These are phyloP conservation scores for Zygaena filipendulae DNA, from an alignment of 2,888 invertebrate species.

Conservation along the genomic window DNA sequence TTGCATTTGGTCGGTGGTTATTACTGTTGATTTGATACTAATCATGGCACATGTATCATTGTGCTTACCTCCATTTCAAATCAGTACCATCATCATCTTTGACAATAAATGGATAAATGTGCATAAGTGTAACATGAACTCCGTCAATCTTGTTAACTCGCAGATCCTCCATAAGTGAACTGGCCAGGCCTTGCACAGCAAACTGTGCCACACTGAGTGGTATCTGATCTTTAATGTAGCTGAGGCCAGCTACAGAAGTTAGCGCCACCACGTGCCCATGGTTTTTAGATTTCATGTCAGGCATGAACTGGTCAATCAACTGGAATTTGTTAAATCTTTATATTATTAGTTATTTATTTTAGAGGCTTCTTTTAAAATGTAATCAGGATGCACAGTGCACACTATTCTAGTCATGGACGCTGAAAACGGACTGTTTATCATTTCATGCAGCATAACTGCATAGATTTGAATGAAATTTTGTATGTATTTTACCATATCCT, in stretches of 20 bases:
- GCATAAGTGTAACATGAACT: constrained; percentile 69
- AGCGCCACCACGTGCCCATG: constrained; percentile 71
- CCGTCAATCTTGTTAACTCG: constrained; percentile 64
- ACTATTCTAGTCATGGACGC: no score
- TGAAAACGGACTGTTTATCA: no score
- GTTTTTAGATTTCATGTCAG: constrained; percentile 67
- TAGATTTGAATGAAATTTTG: no score
- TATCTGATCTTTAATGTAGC: constrained; percentile 67
- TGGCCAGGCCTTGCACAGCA: constrained; percentile 73
- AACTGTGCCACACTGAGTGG: constrained; percentile 73
- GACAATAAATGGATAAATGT: constrained; percentile 74
- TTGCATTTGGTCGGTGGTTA: no score
- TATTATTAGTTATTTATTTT: not conserved
- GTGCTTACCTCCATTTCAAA: constrained; percentile 63
- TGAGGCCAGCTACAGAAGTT: constrained; percentile 72
- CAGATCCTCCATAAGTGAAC: constrained; percentile 71
- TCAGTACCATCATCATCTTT: constrained; percentile 61
- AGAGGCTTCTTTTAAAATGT: not conserved
- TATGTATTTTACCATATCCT: no score
- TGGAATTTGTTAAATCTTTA: constrained; percentile 25
- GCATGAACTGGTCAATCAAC: constrained; percentile 70
- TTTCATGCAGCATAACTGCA: no score
- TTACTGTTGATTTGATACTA: no score
- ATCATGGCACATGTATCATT: no score
- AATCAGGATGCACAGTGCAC: no score